Evolutionary conservation across 2,888 invertebrate genomes (phyloP).

Genomic region (Habroteleia sp.): DNA sequence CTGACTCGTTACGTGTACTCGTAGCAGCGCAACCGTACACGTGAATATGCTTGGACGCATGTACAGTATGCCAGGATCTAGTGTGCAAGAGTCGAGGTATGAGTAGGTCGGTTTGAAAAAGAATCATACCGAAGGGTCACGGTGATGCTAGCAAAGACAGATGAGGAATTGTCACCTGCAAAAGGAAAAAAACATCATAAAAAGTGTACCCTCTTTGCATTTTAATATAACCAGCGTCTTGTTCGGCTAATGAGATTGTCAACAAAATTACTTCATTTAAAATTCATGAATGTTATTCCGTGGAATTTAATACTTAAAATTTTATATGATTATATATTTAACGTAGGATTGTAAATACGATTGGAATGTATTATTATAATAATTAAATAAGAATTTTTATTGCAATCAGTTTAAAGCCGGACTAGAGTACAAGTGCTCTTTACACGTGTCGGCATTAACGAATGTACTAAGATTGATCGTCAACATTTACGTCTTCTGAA

Average conservation of each 20-base stretch:
- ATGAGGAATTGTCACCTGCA: slow-evolving; percentile 78
- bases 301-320: no score
- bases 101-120: slow-evolving; percentile 74
- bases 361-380: no score
- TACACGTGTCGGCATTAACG: slow-evolving; percentile 56
- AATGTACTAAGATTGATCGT: slow-evolving; percentile 49
- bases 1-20: slow-evolving; percentile 74
- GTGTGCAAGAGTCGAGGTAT: slow-evolving; percentile 74
- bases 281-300: not conserved
- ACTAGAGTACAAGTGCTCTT: slow-evolving; percentile 37
- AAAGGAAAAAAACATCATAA: slow-evolving; percentile 56
- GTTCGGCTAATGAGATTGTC: slow-evolving; percentile 4
- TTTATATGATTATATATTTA: no score
- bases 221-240: slow-evolving; percentile 59
- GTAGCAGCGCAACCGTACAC: slow-evolving; percentile 61
- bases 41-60: slow-evolving; percentile 53
- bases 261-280: not conserved
- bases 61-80: slow-evolving; percentile 35
- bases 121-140: slow-evolving; percentile 70
- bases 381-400: no score
- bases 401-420: slow-evolving; percentile 16
- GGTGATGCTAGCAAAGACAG: slow-evolving; percentile 70
- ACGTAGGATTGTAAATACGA: no score
- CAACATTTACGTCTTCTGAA: slow-evolving; percentile 58
- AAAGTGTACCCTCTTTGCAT: slow-evolving; percentile 72